Evolutionary conservation across 2,113 vertebrate genomes (phyloP), one percentile per base, ranked within the genome.

Genomic region (Hippoglossus stenolepis): DNA sequence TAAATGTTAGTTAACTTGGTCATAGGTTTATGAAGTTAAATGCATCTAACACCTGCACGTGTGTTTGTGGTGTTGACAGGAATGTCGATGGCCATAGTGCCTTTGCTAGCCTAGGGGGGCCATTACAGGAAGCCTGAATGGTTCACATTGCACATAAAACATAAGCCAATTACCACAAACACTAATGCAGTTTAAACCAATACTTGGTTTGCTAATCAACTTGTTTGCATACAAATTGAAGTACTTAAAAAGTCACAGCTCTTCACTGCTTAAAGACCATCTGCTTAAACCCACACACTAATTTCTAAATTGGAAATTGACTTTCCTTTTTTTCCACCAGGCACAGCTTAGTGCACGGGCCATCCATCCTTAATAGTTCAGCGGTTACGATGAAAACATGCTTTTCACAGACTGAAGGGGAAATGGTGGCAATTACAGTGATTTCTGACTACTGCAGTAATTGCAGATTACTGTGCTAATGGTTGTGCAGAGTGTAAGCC

Each of bases 151-250:
- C 86, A 84, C 86, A 93, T 90, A 89, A 92, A 91, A 84, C 85
- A 91, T 88, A 87, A 90, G 75, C 82, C 90, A 93, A 92, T 93
- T 92, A 90, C 82, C 57, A 81, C 72, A 21, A 90, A 88, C 89
- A 76, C 84, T 91, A 91, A 91, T 92, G 85, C 78, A 83, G 54
- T 91, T 91, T 85, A 88, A 91, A 90, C 85, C 89, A 90, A 86
- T 86, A 86, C 84, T 83, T 77, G 73, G 83, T 77, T 78, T 74
- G 66, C 74, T 91, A 92, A 92, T 92, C 81, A 89, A 90, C 85
- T 92, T 91, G 88, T 89, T 93, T 91, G 89, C 87, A 91, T 92
- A 90, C 85, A 92, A 90, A 91, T 93, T 79, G 87, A 90, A 89
- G 78, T 89, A 65, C 88, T 91, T 91, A 85, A 88, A 88, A 90